Base-by-base conservation (phyloP, 2,113 vertebrate genomes). In the Pimephales promelas region DNA sequence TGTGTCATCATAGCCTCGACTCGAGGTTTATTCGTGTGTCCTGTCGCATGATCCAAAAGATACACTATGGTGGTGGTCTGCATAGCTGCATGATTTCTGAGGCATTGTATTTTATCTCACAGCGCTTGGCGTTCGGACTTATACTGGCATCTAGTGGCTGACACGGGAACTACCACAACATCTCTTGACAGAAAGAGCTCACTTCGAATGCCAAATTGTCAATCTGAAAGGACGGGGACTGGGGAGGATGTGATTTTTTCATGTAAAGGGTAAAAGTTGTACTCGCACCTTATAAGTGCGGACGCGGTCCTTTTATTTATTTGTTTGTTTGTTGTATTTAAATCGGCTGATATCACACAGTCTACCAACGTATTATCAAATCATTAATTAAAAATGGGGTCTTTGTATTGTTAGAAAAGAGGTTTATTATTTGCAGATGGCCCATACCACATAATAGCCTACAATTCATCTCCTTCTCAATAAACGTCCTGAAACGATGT, bases 71-170 rank as follows among this genome's bases (percentile, higher is more conserved):
- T n/a, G n/a, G n/a, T n/a, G n/a, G 56, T 59, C 20, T 59, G 22
- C 20, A 57, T 61, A 45, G 36, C 76, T 62, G 75, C 75, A 78
- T 28, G 4, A 78, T 77, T 26, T 61, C 75, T 78, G 56, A 79
- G 57, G 76, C 18, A 36, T 28, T 70, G 18, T 26, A 18, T 4
- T 45, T n/a, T 7, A 20, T 16, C 0, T 18, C 9, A 26, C 1
- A 28, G 13, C 3, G 14, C 16, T 22, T 7, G 18, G 52, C 52
- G 52, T 54, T 11, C 40, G 11, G 24, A 10, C 3, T 79, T 86
- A 59, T 71, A 74, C 0, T n/a, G 87, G 70, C 92, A 87, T 73
- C 92, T 91, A 87, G 47, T 78, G 92, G 90, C 62, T 22, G 22
- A 80, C 80, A 45, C 24, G 8, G 10, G 77, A 2, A 87, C 79